phyloP scores from a whole-genome alignment of 2,113 vertebrate genomes.

The Catharus minimus region DNA sequence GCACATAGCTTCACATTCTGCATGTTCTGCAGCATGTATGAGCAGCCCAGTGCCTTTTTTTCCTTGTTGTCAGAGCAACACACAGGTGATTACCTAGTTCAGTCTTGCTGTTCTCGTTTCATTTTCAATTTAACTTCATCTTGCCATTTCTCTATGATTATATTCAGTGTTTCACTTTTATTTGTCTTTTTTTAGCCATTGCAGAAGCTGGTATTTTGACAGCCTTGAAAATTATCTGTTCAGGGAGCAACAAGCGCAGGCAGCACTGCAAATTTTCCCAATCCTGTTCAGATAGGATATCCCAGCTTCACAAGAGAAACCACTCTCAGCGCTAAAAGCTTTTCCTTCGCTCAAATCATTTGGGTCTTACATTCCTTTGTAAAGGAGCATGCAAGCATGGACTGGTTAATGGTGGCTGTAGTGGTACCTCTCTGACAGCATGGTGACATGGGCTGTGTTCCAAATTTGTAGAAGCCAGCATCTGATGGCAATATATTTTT shows the following conservation, averaged over 20 bases:
- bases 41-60: background rate
- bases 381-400: background rate
- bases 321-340: background rate
- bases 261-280: background rate
- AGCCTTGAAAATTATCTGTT: background rate
- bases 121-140: slow-evolving; percentile 48
- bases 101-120: background rate
- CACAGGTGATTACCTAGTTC: background rate
- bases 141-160: slow-evolving; percentile 7
- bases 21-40: slow-evolving; percentile 11
- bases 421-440: background rate
- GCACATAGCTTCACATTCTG: background rate
- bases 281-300: background rate
- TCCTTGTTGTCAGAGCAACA: background rate
- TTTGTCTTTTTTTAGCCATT: slow-evolving; percentile 28
- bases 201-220: slow-evolving; percentile 6
- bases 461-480: background rate
- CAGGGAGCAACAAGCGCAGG: background rate
- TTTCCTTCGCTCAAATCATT: background rate
- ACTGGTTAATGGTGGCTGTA: background rate
- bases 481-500: background rate
- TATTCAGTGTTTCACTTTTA: slow-evolving; percentile 32
- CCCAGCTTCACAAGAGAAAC: background rate
- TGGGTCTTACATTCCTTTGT: fast-evolving
- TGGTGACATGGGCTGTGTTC: background rate